A percentile compares a stretch with the other conserved stretches of the same genome.
Conservation (phyloP, 1,140 invertebrate species). For the Psilanteris sp. region DNA sequence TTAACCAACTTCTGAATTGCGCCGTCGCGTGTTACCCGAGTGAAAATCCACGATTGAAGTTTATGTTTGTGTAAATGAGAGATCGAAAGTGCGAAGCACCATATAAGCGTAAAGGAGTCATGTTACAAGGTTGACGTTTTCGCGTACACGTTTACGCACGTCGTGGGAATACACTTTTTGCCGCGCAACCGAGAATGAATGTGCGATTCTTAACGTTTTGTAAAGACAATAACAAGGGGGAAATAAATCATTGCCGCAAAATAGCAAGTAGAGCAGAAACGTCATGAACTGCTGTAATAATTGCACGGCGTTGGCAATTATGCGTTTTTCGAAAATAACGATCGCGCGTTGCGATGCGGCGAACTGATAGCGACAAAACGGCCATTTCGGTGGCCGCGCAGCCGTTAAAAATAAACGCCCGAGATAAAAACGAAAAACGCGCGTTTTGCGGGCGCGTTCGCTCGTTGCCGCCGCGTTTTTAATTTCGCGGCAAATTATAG, state of each 20-base stretch:
- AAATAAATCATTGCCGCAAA: constrained; percentile 49
- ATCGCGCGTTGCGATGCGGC: too few species aligned
- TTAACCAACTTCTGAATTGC: constrained; percentile 44
- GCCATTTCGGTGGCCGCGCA: too few species aligned
- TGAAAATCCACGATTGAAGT: constrained; percentile 48
- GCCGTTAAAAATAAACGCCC: too few species aligned
- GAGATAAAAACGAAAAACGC: too few species aligned
- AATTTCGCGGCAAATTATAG: too few species aligned
- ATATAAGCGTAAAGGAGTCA: constrained; percentile 63
- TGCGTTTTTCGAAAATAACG: constrained; percentile 5
- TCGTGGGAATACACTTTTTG: constrained; percentile 63
- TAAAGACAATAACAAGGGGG: constrained; percentile 44
- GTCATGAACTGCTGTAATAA: not conserved
- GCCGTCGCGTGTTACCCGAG: constrained; percentile 44
- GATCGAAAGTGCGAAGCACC: constrained; percentile 63
- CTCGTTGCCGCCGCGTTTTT: too few species aligned
- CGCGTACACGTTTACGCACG: constrained; percentile 39
- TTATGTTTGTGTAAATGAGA: constrained; percentile 53
- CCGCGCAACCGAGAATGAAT: constrained; percentile 49
- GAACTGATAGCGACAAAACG: too few species aligned
- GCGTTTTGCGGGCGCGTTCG: too few species aligned
- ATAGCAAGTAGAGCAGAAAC: constrained; percentile 37
- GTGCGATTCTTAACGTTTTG: constrained; percentile 49
- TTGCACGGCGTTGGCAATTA: constrained; percentile 3
- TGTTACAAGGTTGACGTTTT: constrained; percentile 65